Base-by-base conservation (phyloP, 1,140 invertebrate genomes). In the Bathynomus jamesi region DNA sequence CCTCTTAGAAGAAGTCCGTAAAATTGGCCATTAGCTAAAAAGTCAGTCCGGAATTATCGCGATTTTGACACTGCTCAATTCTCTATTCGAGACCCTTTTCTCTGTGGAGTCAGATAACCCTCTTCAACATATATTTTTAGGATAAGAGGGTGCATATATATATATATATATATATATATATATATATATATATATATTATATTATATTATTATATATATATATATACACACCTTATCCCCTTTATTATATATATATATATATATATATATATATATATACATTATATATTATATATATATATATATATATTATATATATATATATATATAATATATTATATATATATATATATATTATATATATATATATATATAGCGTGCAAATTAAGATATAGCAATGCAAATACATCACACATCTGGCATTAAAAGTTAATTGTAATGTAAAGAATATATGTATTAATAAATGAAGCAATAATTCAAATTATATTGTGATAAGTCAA, bases 21-120 rank as follows among this genome's bases (percentile, higher is more conserved):
- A 53, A 53, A 53, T 53, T 53, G 40, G 40, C 40, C 40, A 53
- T 53, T 53, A 53, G 40, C 40, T 53, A 53, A 53, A 53, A 53
- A 53, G 11, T 53, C 40, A 53, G 40, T 53, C 40, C 13, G 21
- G 40, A 53, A 53, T 53, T 53, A 53, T 53, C 40, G 40, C 40
- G n/a, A n/a, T n/a, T n/a, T n/a, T n/a, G n/a, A n/a, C n/a, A n/a
- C n/a, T n/a, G n/a, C n/a, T n/a, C n/a, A n/a, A n/a, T n/a, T n/a
- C n/a, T n/a, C n/a, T n/a, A n/a, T n/a, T n/a, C n/a, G n/a, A n/a
- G n/a, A n/a, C n/a, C n/a, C n/a, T n/a, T n/a, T n/a, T n/a, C n/a
- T n/a, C n/a, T n/a, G n/a, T n/a, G n/a, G n/a, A n/a, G n/a, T n/a
- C n/a, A n/a, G n/a, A n/a, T n/a, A n/a, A n/a, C n/a, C n/a, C n/a